Conservation (phyloP, 2,888 invertebrate species). For the Criorhina ranunculi region DNA sequence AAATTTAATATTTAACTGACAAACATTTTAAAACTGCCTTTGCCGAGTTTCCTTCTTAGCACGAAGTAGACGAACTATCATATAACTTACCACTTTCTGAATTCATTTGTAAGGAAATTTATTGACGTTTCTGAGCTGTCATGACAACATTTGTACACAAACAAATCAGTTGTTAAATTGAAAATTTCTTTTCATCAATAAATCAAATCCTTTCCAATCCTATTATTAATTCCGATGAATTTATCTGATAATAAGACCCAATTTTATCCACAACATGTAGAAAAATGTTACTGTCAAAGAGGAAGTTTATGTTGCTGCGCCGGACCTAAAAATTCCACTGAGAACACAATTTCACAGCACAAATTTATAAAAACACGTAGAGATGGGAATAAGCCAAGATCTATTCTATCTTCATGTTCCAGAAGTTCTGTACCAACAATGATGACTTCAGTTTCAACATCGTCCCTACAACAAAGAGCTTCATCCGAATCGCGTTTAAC, state of each 20-base stretch:
- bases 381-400: not conserved
- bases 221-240: not conserved
- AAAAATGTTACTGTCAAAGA: slow-evolving; percentile 58
- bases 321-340: not conserved
- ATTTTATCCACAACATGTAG: slow-evolving; percentile 34
- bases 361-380: slow-evolving; percentile 41
- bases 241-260: slow-evolving; percentile 1
- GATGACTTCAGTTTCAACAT: slow-evolving; percentile 11
- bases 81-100: not conserved
- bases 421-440: slow-evolving; percentile 26
- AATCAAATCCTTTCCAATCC: not conserved
- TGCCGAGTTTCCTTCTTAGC: not conserved
- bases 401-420: not conserved
- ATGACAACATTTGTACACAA: slow-evolving; percentile 9
- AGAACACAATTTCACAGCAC: not conserved
- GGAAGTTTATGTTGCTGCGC: slow-evolving; percentile 45
- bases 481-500: slow-evolving; percentile 23
- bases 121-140: not conserved
- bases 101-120: not conserved
- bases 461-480: not conserved
- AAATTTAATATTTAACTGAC: no score
- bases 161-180: not conserved
- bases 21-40: not conserved
- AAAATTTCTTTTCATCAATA: not conserved
- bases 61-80: not conserved